Conservation (phyloP, 2,113 vertebrate genomes). For the Platysternon megacephalum region DNA sequence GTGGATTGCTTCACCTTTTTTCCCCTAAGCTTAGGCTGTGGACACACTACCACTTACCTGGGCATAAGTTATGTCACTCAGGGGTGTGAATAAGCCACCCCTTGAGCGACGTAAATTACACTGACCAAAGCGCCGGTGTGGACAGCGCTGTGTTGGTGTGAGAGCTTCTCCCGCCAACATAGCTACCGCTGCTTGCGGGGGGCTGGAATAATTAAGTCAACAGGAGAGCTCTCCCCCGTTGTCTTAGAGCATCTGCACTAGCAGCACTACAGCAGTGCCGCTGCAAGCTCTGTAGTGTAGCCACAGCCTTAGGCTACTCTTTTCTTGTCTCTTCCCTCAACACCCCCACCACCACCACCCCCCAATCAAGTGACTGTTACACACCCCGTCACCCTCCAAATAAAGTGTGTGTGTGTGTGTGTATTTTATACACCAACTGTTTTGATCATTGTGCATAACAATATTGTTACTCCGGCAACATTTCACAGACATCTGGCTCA, state of each 20-base stretch:
- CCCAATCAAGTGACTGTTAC: not conserved
- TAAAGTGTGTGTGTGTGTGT: rapidly evolving
- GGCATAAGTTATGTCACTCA: not conserved
- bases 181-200: not conserved
- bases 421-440: not conserved
- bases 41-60: not conserved
- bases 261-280: too few relatives aligned
- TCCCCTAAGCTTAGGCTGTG: not conserved
- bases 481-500: not conserved
- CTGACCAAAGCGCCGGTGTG: too few relatives aligned
- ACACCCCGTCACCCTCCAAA: too few relatives aligned
- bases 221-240: not conserved
- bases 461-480: not conserved
- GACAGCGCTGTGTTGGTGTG: rapidly evolving
- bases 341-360: not conserved
- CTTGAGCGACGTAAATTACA: not conserved
- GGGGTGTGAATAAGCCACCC: not conserved
- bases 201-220: not conserved
- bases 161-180: not conserved
- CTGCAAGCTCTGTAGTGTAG: not conserved
- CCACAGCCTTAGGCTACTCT: not conserved
- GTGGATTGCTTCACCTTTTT: not conserved
- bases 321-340: not conserved
- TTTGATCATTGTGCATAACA: not conserved
- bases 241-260: too few relatives aligned